These are phyloP conservation scores for Andrena marginata DNA, from an alignment of 2,888 invertebrate genomes.

Conservation along the genomic window DNA sequence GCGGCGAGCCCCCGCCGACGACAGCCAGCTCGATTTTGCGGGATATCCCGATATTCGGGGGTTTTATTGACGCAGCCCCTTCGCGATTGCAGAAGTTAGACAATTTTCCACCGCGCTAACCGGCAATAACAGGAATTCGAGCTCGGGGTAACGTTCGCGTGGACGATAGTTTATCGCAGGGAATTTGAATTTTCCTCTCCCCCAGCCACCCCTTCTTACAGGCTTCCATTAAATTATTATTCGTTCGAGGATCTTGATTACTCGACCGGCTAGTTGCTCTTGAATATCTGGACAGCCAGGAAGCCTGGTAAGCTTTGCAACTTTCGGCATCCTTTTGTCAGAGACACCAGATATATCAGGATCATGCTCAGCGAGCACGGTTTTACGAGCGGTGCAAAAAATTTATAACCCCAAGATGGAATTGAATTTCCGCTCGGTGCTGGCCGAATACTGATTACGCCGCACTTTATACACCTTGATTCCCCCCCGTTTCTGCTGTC, in stretches of 20 bases:
- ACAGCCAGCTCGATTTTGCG: constrained; percentile 45
- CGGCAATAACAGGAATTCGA: constrained; percentile 13
- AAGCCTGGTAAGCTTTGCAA: no score
- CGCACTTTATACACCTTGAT: constrained; percentile 67
- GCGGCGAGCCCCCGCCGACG: constrained; percentile 23
- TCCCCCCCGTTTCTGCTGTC: constrained; percentile 14
- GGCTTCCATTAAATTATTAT: no score
- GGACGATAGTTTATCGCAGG: background rate
- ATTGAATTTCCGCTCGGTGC: constrained; percentile 72
- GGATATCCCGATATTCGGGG: constrained; percentile 53
- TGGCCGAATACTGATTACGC: constrained; percentile 74
- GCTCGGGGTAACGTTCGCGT: constrained; percentile 13
- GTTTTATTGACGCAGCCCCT: constrained; percentile 47
- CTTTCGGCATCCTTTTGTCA: constrained; percentile 48
- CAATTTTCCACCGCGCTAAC: constrained; percentile 24
- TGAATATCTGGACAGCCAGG: no score
- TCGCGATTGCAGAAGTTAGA: constrained; percentile 27
- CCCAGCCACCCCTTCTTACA: no score
- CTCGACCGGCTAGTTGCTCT: no score
- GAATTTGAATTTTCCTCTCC: no score
- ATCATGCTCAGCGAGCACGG: constrained; percentile 67
- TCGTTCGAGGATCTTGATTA: no score
- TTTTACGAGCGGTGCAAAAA: constrained; percentile 74
- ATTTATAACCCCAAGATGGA: constrained; percentile 75
- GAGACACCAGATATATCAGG: constrained; percentile 68